Conservation (phyloP, 2,888 invertebrate genomes). For the Congeria kusceri region DNA sequence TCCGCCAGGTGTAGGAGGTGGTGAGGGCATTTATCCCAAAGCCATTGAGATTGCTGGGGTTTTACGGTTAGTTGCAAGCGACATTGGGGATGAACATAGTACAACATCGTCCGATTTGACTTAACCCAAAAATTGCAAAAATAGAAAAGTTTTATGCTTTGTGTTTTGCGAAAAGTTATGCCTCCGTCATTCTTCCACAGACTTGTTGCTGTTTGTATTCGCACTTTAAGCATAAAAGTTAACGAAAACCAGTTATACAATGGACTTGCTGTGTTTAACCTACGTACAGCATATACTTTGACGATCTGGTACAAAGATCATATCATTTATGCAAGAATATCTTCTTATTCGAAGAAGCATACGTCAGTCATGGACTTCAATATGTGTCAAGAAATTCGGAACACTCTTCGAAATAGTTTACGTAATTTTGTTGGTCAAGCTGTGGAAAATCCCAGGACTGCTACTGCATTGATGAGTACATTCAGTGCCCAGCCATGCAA, state of each 20-base stretch:
- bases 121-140: not conserved
- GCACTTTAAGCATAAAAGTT: conserved; percentile 3
- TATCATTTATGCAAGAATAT: conserved; percentile 42
- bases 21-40: too few species aligned
- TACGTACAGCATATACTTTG: conserved; percentile 14
- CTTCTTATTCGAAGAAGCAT: conserved; percentile 3
- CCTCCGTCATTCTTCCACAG: conserved; percentile 57
- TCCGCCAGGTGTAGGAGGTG: too few species aligned
- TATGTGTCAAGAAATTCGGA: too few species aligned
- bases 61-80: too few species aligned
- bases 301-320: conserved; percentile 50
- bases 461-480: too few species aligned
- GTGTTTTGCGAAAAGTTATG: conserved; percentile 43
- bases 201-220: conserved; percentile 52
- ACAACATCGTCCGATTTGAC: conserved; percentile 14
- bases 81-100: too few species aligned
- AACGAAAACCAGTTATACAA: conserved; percentile 24
- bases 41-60: too few species aligned
- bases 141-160: conserved; percentile 42
- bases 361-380: too few species aligned
- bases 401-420: too few species aligned
- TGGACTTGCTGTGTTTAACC: conserved; percentile 46
- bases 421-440: too few species aligned
- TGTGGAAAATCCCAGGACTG: too few species aligned
- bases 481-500: too few species aligned